Evolutionary conservation across 2,113 vertebrate genomes (phyloP).

Genomic region (Cyanistes caeruleus): DNA sequence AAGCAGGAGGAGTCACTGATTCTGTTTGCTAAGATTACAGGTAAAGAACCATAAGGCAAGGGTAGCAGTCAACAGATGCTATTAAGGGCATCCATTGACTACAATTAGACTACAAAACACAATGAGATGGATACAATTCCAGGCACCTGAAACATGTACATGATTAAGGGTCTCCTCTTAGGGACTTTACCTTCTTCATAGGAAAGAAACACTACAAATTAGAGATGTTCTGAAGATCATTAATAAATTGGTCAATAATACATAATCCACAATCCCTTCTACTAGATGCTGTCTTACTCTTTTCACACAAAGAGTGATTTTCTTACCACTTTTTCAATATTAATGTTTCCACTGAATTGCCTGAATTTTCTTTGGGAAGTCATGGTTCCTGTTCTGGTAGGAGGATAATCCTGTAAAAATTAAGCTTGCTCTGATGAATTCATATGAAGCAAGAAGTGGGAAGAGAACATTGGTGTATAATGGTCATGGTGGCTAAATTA

Average conservation of each 20-base stretch:
- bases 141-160: neutral
- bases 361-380: neutral
- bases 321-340: neutral
- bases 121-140: conserved; percentile 23
- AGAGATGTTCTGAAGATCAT: neutral
- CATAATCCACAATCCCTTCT: neutral
- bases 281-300: neutral
- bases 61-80: conserved; percentile 32
- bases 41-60: conserved; percentile 27
- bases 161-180: neutral
- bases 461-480: neutral
- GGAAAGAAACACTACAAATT: neutral
- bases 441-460: neutral
- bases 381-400: neutral
- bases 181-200: neutral
- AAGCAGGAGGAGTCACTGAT: conserved; percentile 39
- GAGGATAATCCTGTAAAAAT: neutral
- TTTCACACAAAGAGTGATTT: neutral
- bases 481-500: neutral
- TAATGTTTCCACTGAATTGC: neutral
- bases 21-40: conserved; percentile 44
- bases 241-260: neutral
- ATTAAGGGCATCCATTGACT: neutral
- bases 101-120: neutral
- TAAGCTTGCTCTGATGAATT: neutral